Base-by-base conservation (phyloP, 1,140 invertebrate genomes). In the Apis florea region DNA sequence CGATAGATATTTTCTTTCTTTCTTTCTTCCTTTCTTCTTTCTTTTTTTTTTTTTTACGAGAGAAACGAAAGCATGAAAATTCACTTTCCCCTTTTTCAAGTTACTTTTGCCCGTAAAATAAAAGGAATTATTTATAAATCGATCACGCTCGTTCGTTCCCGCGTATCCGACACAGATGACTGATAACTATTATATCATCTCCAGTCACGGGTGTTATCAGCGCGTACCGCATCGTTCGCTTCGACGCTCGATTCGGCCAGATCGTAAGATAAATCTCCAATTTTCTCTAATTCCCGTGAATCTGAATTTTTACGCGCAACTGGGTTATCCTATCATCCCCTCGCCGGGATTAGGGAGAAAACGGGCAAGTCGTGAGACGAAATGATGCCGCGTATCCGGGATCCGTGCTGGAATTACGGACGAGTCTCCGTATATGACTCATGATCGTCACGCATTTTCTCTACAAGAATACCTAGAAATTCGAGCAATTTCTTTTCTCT, bases 391-490 rank as follows among this genome's bases (percentile, higher is more conserved):
- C 69, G 59, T n/a, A 87, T 66, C 83, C 74, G 81, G 80, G 69
- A 66, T 77, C 11, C 69, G 72, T 61, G 68, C 70, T 64, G 58
- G 82, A 89, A 89, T 89, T 86, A 88, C 79, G 63, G 63, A 49
- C 26, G 68, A 83, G 63, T 82, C 88, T 85, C 83, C 83, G 85
- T 80, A 58, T 83, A 82, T 5, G 5, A 40, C 31, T 40, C 31
- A 40, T 5, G 31, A 40, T 40, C 31, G 31, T 40, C 31, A 40
- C 31, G 4, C 31, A 72, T 79, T 63, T 51, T 10, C 26, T 15
- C 15, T 15, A 68, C 21, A 17, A 21, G 21, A 47, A n/a, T 13
- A 5, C 21, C 4, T 19, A 15, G 24, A 17, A 21, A 58, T 40
- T 40, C 31, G 19, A 31, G 21, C 17, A 26, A 19, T 31, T 54